These are phyloP conservation scores for Patagioenas fasciata DNA, from an alignment of 2,113 vertebrate genomes.

Conservation along the genomic window DNA sequence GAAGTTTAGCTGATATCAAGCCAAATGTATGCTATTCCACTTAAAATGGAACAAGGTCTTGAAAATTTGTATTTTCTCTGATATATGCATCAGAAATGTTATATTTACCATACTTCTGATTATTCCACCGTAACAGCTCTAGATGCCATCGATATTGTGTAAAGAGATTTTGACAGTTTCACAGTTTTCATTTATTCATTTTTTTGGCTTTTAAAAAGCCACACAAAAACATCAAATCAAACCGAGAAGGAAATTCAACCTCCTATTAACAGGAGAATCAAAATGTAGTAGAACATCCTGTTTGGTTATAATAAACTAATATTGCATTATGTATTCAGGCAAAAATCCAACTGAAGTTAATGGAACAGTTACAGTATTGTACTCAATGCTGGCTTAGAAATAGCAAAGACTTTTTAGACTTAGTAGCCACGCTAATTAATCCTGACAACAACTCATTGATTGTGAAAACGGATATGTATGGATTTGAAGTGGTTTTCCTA, in stretches of 20 bases:
- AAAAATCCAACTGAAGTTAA: neutral
- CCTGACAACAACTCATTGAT: neutral
- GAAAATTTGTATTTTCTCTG: conserved; percentile 23
- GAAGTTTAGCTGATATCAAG: conserved; percentile 58
- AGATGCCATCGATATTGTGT: neutral
- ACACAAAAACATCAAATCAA: neutral
- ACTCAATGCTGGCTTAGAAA: neutral
- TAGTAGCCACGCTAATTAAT: neutral
- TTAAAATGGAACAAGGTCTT: conserved; percentile 48
- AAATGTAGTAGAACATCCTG: neutral
- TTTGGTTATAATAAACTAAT: neutral
- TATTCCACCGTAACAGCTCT: neutral
- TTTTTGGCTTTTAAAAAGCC: neutral
- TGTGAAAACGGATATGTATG: neutral
- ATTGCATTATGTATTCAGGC: neutral
- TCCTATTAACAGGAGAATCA: neutral
- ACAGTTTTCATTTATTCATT: neutral
- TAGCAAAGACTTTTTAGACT: neutral
- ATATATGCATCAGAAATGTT: neutral
- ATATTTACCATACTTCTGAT: conserved; percentile 9
- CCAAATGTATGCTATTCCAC: conserved; percentile 30
- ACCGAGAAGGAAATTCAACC: neutral
- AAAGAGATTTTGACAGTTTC: neutral
- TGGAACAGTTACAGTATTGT: neutral
- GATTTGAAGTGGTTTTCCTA: neutral